Base-by-base conservation (phyloP, 2,113 vertebrate species). In the Antigone vipio region DNA sequence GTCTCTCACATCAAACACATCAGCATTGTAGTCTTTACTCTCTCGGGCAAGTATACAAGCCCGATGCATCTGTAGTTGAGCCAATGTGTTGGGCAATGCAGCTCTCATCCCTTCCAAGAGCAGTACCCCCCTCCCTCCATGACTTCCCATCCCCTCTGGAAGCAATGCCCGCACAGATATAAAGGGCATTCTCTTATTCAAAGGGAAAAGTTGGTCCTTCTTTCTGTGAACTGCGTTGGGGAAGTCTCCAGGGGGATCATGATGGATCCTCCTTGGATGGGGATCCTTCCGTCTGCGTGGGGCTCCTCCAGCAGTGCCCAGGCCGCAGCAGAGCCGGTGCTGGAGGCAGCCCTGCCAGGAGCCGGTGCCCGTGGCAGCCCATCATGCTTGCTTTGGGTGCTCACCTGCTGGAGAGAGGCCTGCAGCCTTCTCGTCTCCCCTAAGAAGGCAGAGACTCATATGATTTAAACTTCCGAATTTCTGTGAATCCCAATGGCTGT, bases 71-170 rank as follows among this genome's bases (percentile, higher is more conserved):
- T 52, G 34, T 19, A 78, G 9, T 2, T 60, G 40, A 82, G 27
- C 11, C 18, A 34, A 14, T 9, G 32, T 9, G 1, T 15, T 44
- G 15, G 21, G 7, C 34, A 35, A 67, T 7, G 45, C 24, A 89
- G 24, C 4, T 53, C 30, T 50, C n/a, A 47, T 4, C n/a, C 9
- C 13, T 58, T 63, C 22, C 47, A 76, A 42, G 23, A 69, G 30
- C 7, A 74, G 26, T 67, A 4, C 16, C 2, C 9, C 2, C 9
- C 0, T 1, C 2, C 9, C 0, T 1, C 0, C 52, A 19, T 55
- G 32, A 3, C 12, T 34, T 71, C 52, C 26, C 30, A 59, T 19
- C 5, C 9, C 8, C 5, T 88, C 40, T 6, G 13, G 20, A 8
- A 75, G 7, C 30, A 93, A 24, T 9, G 17, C 6, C 47, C n/a